phyloP scores from a whole-genome alignment of 2,888 invertebrate species.

The Phortica magna region DNA sequence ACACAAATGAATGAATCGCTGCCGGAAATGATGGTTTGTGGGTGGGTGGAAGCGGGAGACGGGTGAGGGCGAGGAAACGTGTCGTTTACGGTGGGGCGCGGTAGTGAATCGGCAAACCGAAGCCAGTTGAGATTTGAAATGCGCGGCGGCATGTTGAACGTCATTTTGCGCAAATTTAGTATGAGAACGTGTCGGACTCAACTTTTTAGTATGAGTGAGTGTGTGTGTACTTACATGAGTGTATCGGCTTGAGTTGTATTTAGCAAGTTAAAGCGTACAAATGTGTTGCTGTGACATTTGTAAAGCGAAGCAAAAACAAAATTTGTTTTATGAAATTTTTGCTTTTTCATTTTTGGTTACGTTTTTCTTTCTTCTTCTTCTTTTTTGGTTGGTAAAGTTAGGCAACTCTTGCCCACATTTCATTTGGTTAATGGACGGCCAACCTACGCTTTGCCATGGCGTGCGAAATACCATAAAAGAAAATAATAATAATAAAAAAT shows the following conservation, averaged over 20 bases:
- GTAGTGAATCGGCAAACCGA: not conserved
- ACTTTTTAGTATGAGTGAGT: slow-evolving; percentile 7
- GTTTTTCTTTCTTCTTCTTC: not conserved
- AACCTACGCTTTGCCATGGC: not conserved
- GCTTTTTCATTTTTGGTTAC: not conserved
- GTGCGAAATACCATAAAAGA: not conserved
- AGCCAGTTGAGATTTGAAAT: slow-evolving; percentile 26
- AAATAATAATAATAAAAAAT: not conserved
- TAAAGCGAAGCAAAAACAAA: not conserved
- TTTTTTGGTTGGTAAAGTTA: not conserved
- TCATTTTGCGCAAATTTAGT: slow-evolving; percentile 38
- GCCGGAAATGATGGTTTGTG: not conserved
- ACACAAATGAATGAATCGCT: slow-evolving; percentile 9
- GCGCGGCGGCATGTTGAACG: slow-evolving; percentile 29
- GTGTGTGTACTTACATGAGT: slow-evolving; percentile 17
- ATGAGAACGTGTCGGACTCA: slow-evolving; percentile 23
- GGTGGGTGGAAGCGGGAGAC: not conserved
- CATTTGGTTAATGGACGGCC: not conserved
- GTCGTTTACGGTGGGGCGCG: not conserved
- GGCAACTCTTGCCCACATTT: not conserved
- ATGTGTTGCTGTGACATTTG: slow-evolving; percentile 3
- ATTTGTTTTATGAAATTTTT: not conserved
- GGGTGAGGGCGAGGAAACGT: not conserved
- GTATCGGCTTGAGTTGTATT: slow-evolving; percentile 2
- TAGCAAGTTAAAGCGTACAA: not conserved